phyloP scores from a whole-genome alignment of 2,888 invertebrate species.

The Ypsolopha sequella region DNA sequence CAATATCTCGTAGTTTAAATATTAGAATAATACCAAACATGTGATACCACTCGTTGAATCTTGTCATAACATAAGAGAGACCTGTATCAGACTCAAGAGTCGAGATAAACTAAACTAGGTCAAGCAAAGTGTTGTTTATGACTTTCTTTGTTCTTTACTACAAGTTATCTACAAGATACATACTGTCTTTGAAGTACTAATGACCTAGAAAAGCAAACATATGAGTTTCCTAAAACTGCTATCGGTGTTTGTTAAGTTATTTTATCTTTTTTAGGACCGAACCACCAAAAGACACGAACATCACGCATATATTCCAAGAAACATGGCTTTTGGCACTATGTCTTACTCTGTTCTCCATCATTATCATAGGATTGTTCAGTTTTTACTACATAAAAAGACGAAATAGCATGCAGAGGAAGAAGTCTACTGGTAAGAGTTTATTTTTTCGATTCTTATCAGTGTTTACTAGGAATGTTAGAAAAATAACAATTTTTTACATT shows the following conservation, averaged over 20 bases:
- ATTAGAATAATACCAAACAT: too few species aligned
- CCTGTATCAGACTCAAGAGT: neutral
- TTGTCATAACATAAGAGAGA: too few species aligned
- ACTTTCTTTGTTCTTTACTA: neutral
- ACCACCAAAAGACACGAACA: conserved; percentile 55
- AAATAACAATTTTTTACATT: too few species aligned
- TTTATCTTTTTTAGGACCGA: conserved; percentile 36
- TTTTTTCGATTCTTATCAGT: neutral
- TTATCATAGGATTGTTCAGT: conserved; percentile 52
- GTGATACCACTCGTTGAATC: too few species aligned
- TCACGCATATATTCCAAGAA: conserved; percentile 55
- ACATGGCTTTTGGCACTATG: conserved; percentile 59
- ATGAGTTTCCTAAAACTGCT: neutral
- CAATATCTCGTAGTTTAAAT: too few species aligned
- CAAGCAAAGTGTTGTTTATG: neutral
- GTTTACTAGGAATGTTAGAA: too few species aligned
- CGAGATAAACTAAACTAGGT: neutral
- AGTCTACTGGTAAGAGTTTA: conserved; percentile 43
- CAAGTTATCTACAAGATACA: too few species aligned
- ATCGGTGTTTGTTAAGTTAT: neutral
- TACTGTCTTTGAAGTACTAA: too few species aligned
- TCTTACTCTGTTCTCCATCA: conserved; percentile 47
- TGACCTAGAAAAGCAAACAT: too few species aligned
- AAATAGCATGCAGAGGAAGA: conserved; percentile 53
- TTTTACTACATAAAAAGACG: conserved; percentile 55